Evolutionary conservation across 2,888 invertebrate genomes (phyloP), one percentile per base, ranked within the genome.

Genomic region (Folsomia candida): DNA sequence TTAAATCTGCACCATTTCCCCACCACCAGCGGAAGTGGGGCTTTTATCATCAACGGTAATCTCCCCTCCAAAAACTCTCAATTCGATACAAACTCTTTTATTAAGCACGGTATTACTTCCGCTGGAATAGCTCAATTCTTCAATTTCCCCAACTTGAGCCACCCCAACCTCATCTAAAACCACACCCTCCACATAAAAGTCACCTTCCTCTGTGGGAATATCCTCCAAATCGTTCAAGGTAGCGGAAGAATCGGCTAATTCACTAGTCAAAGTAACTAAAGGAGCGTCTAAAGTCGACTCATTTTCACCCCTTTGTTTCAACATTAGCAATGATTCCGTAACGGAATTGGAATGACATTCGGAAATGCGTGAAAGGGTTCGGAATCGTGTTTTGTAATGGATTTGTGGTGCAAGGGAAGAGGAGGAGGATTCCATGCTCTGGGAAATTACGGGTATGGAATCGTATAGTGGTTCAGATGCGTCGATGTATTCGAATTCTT

Each of bases 171-270:
- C 69, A 27, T 58, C 67, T 11, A 66, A 22, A 24, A 47, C 57
- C 22, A 67, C 65, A 14, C 54, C 26, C 62, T 61, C 51, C 26
- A 57, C 47, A 25, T 4, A 22, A 51, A 47, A 22, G 37, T 60
- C 61, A 1, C 18, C 47, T 2, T 54, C 26, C 2, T 64, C 59
- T 4, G 62, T 62, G 18, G 37, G 25, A 20, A 47, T 67, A 65
- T 75, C 79, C 25, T 79, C 79, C 25, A 79, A 54, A 51, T 79
- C 79, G 69, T 79, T 79, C 11, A 79, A 68, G 1, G 79, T 79
- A 0, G 79, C 79, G 2, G 74, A 75, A 51, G 68, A 68, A 61
- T 79, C 79, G 2, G 74, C 76, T n/a, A 79, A 60, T 60, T 79
- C 79, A 57, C 71, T 71, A 11, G 79, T 79, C 18, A 79, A 67